phyloP scores from a whole-genome alignment of 2,888 invertebrate genomes.

The Antitype chi region DNA sequence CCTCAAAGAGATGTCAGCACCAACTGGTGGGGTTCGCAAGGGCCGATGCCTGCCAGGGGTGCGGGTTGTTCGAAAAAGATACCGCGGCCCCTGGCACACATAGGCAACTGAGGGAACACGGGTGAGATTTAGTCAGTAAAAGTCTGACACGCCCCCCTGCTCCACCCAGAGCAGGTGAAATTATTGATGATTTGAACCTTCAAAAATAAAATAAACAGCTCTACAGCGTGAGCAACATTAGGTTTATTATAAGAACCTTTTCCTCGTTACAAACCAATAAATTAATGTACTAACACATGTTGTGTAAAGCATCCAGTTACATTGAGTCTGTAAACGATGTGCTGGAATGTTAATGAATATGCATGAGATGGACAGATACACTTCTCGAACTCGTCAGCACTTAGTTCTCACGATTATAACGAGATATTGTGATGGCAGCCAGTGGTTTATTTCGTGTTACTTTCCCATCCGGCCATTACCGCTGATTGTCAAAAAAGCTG shows the following conservation, averaged over 20 bases:
- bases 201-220: no score
- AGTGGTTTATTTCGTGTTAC: constrained; percentile 44
- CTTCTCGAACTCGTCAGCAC: neutral
- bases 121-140: no score
- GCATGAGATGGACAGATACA: constrained; percentile 14
- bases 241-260: neutral
- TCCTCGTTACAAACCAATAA: constrained; percentile 4
- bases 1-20: no score
- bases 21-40: no score
- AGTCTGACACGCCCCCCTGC: no score
- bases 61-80: no score
- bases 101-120: no score
- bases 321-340: neutral
- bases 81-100: no score
- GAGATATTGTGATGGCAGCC: constrained; percentile 30
- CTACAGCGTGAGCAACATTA: neutral
- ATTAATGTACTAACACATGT: neutral
- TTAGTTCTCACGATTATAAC: constrained; percentile 37
- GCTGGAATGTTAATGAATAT: constrained; percentile 41
- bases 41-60: no score
- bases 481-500: constrained; percentile 51
- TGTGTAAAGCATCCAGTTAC: constrained; percentile 3
- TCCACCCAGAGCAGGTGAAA: no score
- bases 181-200: no score
- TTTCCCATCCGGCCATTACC: constrained; percentile 61